These are phyloP conservation scores for Leucophenga maculata DNA, from an alignment of 2,888 invertebrate species.

Conservation along the genomic window DNA sequence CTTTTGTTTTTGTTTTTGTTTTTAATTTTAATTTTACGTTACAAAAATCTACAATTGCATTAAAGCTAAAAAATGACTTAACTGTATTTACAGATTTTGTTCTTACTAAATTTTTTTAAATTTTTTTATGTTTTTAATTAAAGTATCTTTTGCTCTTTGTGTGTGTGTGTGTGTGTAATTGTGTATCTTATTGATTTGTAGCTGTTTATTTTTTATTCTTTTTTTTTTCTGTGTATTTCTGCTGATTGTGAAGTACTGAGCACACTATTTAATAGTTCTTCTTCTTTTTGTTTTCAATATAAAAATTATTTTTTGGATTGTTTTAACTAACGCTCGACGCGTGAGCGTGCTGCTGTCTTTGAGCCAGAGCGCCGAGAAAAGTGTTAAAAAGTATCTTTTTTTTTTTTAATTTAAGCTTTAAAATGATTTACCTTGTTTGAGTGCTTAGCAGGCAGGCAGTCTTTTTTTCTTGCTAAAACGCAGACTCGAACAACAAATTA, in stretches of 20 bases:
- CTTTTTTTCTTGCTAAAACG: constrained; percentile 8
- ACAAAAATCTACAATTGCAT: constrained; percentile 67
- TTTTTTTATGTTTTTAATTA: constrained; percentile 38
- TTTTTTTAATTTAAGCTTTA: constrained; percentile 18
- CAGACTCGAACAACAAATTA: background rate
- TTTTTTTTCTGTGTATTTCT: constrained; percentile 39
- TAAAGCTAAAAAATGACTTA: constrained; percentile 72
- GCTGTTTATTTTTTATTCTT: constrained; percentile 28
- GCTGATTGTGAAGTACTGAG: constrained; percentile 44
- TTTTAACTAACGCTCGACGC: background rate
- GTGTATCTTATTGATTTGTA: constrained; percentile 25
- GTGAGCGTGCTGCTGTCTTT: background rate
- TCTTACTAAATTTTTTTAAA: constrained; percentile 20
- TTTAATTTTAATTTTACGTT: constrained; percentile 37
- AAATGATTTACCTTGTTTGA: too few species aligned
- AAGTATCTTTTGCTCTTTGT: constrained; percentile 35
- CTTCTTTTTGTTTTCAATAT: constrained; percentile 19
- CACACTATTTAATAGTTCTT: constrained; percentile 42
- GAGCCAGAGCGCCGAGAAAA: background rate
- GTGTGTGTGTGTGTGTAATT: constrained; percentile 28
- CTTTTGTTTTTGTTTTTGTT: constrained; percentile 31
- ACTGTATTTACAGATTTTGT: constrained; percentile 67
- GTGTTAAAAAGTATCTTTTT: constrained; percentile 20
- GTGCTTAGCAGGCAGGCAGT: too few species aligned
- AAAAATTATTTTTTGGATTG: constrained; percentile 25